Percentiles rank a stretch among this genome's conserved stretches.
phyloP scores from a whole-genome alignment of 2,888 invertebrate genomes.

The Nymphalis c-album region DNA sequence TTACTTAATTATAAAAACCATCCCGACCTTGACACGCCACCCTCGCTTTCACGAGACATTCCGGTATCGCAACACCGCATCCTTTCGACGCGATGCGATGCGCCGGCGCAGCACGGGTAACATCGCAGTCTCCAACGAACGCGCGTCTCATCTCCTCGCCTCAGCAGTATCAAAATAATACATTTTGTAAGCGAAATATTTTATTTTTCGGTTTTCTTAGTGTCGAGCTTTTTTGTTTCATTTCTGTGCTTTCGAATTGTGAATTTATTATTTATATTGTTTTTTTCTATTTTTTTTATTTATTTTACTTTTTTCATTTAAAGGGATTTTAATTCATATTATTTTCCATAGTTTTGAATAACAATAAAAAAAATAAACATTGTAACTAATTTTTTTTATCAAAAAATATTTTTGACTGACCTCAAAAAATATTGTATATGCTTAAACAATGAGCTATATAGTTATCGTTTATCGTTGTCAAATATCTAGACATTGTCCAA shows the following conservation, averaged over 20 bases:
- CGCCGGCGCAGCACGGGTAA: not conserved
- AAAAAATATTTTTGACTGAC: not conserved
- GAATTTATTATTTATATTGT: not conserved
- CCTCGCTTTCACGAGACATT: conserved; percentile 33
- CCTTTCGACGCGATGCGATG: conserved; percentile 15
- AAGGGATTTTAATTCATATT: not conserved
- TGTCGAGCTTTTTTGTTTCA: conserved; percentile 1
- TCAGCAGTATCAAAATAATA: conserved; percentile 16
- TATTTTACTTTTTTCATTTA: not conserved
- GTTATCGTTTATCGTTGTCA: conserved; percentile 45
- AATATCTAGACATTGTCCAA: conserved; percentile 33
- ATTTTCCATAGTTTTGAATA: not conserved
- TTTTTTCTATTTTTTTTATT: not conserved
- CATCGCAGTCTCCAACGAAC: conserved; percentile 32
- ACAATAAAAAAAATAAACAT: not conserved
- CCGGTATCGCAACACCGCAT: conserved; percentile 14
- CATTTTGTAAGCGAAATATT: conserved; percentile 14
- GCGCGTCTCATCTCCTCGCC: conserved; percentile 31
- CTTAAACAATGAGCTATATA: conserved; percentile 59
- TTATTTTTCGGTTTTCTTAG: conserved; percentile 4
- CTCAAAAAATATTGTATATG: not conserved
- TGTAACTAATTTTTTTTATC: not conserved
- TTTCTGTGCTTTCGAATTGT: conserved; percentile 31
- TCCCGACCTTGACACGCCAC: conserved; percentile 32
- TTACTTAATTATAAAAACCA: conserved; percentile 18